phyloP scores from a whole-genome alignment of 2,113 vertebrate genomes.

The Eulemur rufifrons region DNA sequence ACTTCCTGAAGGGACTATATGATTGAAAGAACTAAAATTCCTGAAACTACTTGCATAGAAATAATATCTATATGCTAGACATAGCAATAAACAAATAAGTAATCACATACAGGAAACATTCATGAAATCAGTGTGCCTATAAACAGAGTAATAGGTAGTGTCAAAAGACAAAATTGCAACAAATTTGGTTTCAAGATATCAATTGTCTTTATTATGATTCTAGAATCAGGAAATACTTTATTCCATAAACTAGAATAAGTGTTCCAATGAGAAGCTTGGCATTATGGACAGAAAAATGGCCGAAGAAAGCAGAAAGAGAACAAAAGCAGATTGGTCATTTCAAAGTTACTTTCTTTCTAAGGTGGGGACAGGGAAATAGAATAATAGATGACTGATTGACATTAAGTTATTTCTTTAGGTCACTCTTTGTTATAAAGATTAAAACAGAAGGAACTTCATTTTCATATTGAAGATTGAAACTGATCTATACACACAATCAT shows the following conservation, averaged over 20 bases:
- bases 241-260: not conserved
- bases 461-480: not conserved
- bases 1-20: not conserved
- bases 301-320: not conserved
- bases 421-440: not conserved
- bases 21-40: not conserved
- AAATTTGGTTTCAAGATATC: not conserved
- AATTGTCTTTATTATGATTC: not conserved
- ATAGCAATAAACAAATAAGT: not conserved
- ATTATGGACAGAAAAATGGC: not conserved
- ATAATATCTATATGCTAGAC: not conserved
- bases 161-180: not conserved
- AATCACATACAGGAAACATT: not conserved
- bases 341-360: not conserved
- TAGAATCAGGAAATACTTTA: not conserved
- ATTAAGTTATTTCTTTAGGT: not conserved
- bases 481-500: not conserved
- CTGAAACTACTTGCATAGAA: not conserved
- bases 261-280: not conserved
- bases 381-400: not conserved
- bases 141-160: not conserved
- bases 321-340: not conserved
- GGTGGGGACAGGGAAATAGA: not conserved
- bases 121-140: not conserved
- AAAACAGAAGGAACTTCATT: not conserved